These are phyloP conservation scores for Danio aesculapii DNA, from an alignment of 2,797 vertebrate species.

Conservation along the genomic window DNA sequence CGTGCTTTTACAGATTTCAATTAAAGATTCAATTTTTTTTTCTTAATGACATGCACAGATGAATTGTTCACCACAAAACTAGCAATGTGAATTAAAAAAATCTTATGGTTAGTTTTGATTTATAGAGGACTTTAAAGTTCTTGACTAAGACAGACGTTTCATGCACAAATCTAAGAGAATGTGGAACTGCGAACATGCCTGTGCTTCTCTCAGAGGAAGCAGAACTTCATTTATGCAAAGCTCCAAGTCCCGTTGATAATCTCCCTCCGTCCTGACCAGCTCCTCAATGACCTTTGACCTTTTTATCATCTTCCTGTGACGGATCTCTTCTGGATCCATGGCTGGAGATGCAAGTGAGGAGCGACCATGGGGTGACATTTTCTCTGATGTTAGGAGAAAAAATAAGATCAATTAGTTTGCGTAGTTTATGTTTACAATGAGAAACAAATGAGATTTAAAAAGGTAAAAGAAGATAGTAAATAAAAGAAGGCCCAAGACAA, in stretches of 20 bases:
- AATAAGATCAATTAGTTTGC: not conserved
- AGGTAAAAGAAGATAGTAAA: too few species aligned
- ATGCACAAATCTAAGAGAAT: not conserved
- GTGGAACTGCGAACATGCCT: conserved; percentile 77
- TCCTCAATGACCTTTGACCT: conserved; percentile 91
- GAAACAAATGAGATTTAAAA: too few species aligned
- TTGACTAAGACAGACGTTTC: not conserved
- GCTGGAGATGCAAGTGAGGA: conserved; percentile 69
- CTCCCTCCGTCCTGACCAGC: conserved; percentile 91
- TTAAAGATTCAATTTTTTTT: too few species aligned
- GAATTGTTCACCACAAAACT: too few species aligned
- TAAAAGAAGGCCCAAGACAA: too few species aligned
- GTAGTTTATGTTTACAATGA: not conserved
- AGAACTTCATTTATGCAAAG: conserved; percentile 91
- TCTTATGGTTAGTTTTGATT: too few species aligned
- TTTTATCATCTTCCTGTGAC: conserved; percentile 85
- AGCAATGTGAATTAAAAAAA: too few species aligned
- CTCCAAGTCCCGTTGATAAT: conserved; percentile 88
- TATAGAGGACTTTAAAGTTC: not conserved
- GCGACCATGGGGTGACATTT: conserved; percentile 84
- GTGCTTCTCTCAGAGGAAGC: conserved; percentile 84
- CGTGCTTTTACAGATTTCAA: too few species aligned
- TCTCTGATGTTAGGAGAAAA: conserved; percentile 77
- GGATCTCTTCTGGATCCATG: conserved; percentile 82
- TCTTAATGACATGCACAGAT: too few species aligned